Conservation (phyloP, 2,113 vertebrate genomes). For the Coturnix japonica region DNA sequence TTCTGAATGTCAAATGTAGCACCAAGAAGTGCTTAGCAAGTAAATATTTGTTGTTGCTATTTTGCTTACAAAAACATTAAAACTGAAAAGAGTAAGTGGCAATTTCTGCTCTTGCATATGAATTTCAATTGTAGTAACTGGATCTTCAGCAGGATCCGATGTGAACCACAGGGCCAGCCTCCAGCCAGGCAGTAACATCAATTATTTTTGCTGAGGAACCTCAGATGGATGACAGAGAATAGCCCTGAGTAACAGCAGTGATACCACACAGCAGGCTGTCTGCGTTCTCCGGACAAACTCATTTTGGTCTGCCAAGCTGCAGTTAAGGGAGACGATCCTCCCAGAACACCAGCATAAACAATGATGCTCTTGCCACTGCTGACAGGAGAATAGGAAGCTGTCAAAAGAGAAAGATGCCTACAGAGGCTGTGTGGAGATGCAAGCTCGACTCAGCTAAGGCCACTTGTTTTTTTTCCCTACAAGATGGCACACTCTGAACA, state of each 20-base stretch:
- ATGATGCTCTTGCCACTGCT: background rate
- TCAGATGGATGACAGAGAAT: background rate
- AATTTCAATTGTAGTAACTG: background rate
- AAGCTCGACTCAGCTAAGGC: background rate
- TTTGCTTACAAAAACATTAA: background rate
- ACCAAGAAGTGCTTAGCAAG: background rate
- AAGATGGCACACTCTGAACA: background rate
- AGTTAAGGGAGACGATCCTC: background rate
- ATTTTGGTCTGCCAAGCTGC: background rate
- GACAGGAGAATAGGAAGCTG: background rate
- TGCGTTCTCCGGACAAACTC: background rate
- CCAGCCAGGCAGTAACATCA: background rate
- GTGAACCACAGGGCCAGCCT: background rate
- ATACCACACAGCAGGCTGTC: accelerated
- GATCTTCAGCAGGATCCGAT: background rate
- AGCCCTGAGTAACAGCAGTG: background rate
- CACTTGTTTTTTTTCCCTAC: background rate
- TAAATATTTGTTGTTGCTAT: background rate
- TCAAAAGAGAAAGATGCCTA: background rate
- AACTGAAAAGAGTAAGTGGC: background rate
- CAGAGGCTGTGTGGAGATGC: background rate
- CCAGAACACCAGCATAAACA: background rate
- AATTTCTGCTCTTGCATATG: background rate
- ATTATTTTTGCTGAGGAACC: background rate
- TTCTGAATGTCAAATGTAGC: background rate